Base-by-base conservation (phyloP, 2,113 vertebrate species). In the Cricetomys ansorgei region DNA sequence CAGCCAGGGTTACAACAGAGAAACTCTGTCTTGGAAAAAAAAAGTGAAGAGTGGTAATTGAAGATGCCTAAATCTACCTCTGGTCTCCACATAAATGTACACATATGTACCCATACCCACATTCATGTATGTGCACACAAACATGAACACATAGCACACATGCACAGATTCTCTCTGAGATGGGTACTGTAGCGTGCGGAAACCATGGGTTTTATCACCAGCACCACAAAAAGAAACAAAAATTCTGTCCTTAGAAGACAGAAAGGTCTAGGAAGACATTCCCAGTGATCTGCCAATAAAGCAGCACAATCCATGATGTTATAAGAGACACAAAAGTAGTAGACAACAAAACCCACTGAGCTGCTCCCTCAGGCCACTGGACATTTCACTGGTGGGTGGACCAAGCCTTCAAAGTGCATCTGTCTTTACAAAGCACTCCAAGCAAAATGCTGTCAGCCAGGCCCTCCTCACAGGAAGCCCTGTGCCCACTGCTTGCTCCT, bases 191-290 rank as follows among this genome's bases (percentile, higher is more conserved):
- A 69, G 21, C 34, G 57, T 12, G 5, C 25, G 31, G 50, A 88
- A 55, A n/a, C 21, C 50, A 23, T n/a, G 37, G 37, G 50, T 8
- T 88, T 27, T 1, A 73, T 70, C 50, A 88, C 69, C 25, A 88
- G 67, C 37, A 55, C 65, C 69, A 81, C 37, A 72, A 87, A 87
- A n/a, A 55, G 45, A 86, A 86, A 27, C 19, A n/a, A 70, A 90
- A 92, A 55, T 6, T 73, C 31, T 59, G 7, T 88, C 48, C 87
- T 4, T 45, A n/a, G n/a, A 89, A 40, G 50, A 89, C 85, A 95
- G 90, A 84, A 92, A 84, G 87, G 29, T 67, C 57, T 67, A 92
- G 31, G n/a, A 94, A 80, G 53, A 59, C 29, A 81, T 84, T 40
- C 45, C 73, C 29, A 21, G 4, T 16, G 62, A n/a, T 92, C 65